Base-by-base conservation (phyloP, 1,140 invertebrate species). In the Pristionchus pacificus region DNA sequence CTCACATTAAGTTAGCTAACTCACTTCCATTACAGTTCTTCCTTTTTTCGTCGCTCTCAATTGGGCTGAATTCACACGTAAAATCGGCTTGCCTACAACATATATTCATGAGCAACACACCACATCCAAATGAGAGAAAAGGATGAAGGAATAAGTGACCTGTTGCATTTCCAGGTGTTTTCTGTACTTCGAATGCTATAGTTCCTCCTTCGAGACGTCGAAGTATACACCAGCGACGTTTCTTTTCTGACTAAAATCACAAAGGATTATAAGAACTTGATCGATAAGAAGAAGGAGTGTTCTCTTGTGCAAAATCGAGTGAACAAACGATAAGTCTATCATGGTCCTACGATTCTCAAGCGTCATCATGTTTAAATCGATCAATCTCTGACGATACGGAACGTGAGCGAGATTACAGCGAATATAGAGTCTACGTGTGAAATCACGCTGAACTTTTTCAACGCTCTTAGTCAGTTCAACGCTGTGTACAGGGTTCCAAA, bases 21-120 rank as follows among this genome's bases (percentile, higher is more conserved):
- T 24, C 10, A 74, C 70, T 38, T 74, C 73, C 65, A 74, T 14
- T 15, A 74, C 68, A 1, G 73, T 72, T 57, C 68, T 74, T 27
- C 73, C 73, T 28, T 74, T 74, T 63, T 74, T 74, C 55, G 68
- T 74, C 3, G 66, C 58, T 65, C 66, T 65, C 0, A 71, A 33
- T 24, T 74, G 69, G 6, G 73, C 68, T 0, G 68, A 60, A 6
- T 68, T 30, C 19, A 74, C 61, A 49, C 38, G 38, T 6, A 49
- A 19, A 49, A 49, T 49, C 6, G 38, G 38, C 38, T 49, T 49
- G 38, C 38, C 38, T 49, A 49, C 6, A 49, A 49, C 6, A 49
- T 49, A 49, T 49, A 49, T 49, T 49, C 6, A 49, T 49, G 19
- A 10, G 6, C 19, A 49, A 6, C 19, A 49, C 38, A 49, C 6